Percentiles rank a stretch among this genome's conserved stretches.
Conservation (phyloP, 2,888 invertebrate genomes). For the Mycalesis mineus region DNA sequence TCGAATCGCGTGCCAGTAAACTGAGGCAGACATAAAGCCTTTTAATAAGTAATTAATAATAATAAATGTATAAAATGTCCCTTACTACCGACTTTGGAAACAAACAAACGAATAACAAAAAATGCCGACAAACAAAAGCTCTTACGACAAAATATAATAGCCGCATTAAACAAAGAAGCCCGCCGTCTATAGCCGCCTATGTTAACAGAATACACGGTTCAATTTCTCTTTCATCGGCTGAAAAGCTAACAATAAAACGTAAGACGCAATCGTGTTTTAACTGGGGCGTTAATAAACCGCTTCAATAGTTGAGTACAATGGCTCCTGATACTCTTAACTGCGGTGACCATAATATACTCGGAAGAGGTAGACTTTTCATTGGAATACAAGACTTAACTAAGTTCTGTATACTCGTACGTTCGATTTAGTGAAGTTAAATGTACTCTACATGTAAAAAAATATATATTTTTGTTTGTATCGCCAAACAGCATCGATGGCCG, state of each 20-base stretch:
- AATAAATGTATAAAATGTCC: too few species aligned
- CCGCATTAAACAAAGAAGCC: slow-evolving; percentile 1
- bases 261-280: slow-evolving; percentile 26
- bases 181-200: background rate
- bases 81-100: background rate
- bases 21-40: too few species aligned
- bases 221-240: slow-evolving; percentile 15
- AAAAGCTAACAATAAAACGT: slow-evolving; percentile 15
- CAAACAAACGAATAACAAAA: background rate
- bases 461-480: too few species aligned
- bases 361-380: too few species aligned
- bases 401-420: too few species aligned
- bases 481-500: too few species aligned
- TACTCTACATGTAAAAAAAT: too few species aligned
- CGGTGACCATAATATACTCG: background rate
- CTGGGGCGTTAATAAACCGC: slow-evolving; percentile 26
- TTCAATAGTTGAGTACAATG: slow-evolving; percentile 22
- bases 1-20: too few species aligned
- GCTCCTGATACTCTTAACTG: slow-evolving; percentile 10
- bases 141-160: slow-evolving; percentile 1
- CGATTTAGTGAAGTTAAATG: too few species aligned
- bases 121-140: slow-evolving; percentile 2
- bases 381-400: too few species aligned
- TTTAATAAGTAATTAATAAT: too few species aligned
- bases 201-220: slow-evolving; percentile 2